Percentiles rank a stretch among this genome's conserved stretches.
Conservation (phyloP, 2,797 vertebrate species). For the Sebastes itinus region DNA sequence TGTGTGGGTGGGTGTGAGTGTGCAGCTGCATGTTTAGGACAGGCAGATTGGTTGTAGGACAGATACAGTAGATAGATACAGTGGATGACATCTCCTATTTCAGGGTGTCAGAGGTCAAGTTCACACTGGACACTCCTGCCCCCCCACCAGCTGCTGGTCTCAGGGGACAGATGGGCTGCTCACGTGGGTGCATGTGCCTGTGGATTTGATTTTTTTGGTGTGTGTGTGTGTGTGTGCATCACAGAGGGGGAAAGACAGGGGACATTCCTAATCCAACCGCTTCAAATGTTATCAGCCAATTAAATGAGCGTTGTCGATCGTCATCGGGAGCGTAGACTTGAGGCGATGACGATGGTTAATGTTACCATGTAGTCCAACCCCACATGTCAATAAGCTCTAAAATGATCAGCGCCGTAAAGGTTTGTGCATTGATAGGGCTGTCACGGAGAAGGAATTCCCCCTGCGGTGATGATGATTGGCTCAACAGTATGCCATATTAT, state of each 20-base stretch:
- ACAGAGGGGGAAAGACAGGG: background rate
- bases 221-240: background rate
- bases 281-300: background rate
- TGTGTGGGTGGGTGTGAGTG: background rate
- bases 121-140: constrained; percentile 19
- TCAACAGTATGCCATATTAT: too few relatives aligned
- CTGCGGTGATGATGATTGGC: too few relatives aligned
- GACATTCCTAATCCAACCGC: constrained; percentile 22
- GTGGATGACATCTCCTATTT: constrained; percentile 12
- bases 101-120: constrained; percentile 42
- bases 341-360: background rate
- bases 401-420: too few relatives aligned
- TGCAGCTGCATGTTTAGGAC: constrained; percentile 11
- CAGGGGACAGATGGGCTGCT: constrained; percentile 56
- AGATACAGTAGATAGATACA: constrained; percentile 24
- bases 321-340: background rate
- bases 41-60: constrained; percentile 32
- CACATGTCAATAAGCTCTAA: too few relatives aligned
- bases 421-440: too few relatives aligned
- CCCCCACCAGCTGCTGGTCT: constrained; percentile 54
- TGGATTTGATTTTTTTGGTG: background rate
- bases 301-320: background rate
- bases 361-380: too few relatives aligned
- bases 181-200: background rate
- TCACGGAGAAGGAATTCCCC: too few relatives aligned